These are phyloP conservation scores for Delphinapterus leucas DNA, from an alignment of 2,113 vertebrate genomes.

Conservation along the genomic window DNA sequence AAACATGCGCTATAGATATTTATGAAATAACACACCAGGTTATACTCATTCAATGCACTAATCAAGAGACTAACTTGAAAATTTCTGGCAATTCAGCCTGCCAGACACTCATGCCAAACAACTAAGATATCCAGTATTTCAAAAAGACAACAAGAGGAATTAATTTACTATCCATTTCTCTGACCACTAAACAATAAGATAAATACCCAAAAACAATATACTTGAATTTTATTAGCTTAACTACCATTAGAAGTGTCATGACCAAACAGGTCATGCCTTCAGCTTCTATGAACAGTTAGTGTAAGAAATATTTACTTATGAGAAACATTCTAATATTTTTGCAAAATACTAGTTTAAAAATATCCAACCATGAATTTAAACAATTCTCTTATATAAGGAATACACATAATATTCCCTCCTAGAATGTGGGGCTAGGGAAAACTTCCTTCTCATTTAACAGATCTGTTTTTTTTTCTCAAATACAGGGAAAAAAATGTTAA, in stretches of 20 bases:
- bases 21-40: not conserved
- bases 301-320: constrained; percentile 6
- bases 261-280: not conserved
- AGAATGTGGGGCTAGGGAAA: not conserved
- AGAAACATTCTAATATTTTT: not conserved
- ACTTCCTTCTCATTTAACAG: not conserved
- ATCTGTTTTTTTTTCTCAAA: not conserved
- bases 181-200: not conserved
- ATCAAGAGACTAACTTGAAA: not conserved
- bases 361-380: not conserved
- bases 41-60: not conserved
- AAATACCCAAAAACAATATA: not conserved
- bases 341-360: constrained; percentile 15
- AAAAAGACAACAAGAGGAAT: not conserved
- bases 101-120: not conserved
- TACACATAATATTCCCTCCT: not conserved
- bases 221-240: constrained; percentile 10
- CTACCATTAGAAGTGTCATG: not conserved
- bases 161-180: not conserved
- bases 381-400: not conserved
- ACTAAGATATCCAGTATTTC: not conserved
- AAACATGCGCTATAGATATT: not conserved
- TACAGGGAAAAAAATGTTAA: not conserved
- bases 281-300: not conserved
- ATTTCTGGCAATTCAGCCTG: not conserved